A percentile compares a stretch with the other conserved stretches of the same genome.
Evolutionary conservation across 2,113 vertebrate genomes (phyloP).

Genomic region (Abramis brama): DNA sequence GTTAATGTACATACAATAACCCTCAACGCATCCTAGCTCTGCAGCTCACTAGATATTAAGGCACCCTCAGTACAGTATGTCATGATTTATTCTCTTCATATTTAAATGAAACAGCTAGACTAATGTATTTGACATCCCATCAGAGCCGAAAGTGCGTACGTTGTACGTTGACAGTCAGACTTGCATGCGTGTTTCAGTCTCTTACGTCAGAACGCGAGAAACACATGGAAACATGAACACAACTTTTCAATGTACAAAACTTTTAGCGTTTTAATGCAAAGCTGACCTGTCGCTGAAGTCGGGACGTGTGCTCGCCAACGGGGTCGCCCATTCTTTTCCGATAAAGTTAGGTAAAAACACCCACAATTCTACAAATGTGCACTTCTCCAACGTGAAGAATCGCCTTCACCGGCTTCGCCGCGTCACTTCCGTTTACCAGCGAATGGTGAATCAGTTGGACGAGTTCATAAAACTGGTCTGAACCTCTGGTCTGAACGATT

Average conservation of each 20-base stretch:
- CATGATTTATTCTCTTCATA: background rate
- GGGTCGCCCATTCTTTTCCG: conserved; percentile 74
- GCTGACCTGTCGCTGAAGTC: conserved; percentile 84
- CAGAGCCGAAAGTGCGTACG: background rate
- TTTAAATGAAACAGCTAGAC: background rate
- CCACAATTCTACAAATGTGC: background rate
- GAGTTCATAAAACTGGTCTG: background rate
- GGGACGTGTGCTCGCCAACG: conserved; percentile 71
- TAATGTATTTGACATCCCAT: too few relatives aligned
- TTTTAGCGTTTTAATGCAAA: background rate
- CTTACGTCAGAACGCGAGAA: conserved; percentile 5
- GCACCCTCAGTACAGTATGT: background rate
- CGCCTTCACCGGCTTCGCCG: background rate
- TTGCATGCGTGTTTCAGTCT: conserved; percentile 1
- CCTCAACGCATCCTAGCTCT: background rate
- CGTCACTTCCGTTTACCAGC: conserved; percentile 36
- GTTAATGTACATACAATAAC: background rate
- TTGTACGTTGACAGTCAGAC: background rate
- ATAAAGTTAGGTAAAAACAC: background rate
- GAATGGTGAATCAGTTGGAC: background rate
- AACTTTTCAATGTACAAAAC: background rate
- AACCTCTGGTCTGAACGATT: too few relatives aligned
- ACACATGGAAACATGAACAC: background rate
- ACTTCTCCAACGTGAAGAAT: background rate
- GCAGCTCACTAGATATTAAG: background rate